Conservation (phyloP, 2,888 invertebrate species). For the Nasonia oneida region DNA sequence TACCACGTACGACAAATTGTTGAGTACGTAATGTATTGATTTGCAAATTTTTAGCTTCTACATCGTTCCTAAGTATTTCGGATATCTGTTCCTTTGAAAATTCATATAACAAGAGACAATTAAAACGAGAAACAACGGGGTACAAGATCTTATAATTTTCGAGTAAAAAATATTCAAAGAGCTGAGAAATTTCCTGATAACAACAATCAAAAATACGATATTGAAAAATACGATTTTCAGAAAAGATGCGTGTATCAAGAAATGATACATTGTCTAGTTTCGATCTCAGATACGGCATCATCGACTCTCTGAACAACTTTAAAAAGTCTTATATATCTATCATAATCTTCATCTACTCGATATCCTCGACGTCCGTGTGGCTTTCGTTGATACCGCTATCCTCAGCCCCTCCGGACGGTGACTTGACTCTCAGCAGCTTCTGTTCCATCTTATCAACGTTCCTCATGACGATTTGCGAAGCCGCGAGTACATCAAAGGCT, state of each 20-base stretch:
- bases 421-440: conserved; percentile 34
- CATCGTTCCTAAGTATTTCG: background rate
- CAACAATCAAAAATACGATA: background rate
- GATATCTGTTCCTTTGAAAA: no score
- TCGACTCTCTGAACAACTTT: background rate
- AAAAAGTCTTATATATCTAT: background rate
- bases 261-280: no score
- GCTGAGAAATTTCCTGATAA: background rate
- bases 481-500: conserved; percentile 71
- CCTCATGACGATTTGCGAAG: conserved; percentile 74
- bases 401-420: conserved; percentile 33
- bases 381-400: conserved; percentile 70
- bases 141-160: background rate
- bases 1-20: background rate
- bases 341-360: conserved; percentile 68
- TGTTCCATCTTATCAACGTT: conserved; percentile 71
- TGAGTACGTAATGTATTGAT: background rate
- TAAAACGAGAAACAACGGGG: background rate
- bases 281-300: background rate
- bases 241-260: no score
- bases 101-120: background rate
- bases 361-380: conserved; percentile 76
- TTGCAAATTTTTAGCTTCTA: background rate
- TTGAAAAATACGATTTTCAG: background rate
- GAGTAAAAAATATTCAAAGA: background rate